phyloP scores from a whole-genome alignment of 2,113 vertebrate species.

The Lophotis ruficrista region DNA sequence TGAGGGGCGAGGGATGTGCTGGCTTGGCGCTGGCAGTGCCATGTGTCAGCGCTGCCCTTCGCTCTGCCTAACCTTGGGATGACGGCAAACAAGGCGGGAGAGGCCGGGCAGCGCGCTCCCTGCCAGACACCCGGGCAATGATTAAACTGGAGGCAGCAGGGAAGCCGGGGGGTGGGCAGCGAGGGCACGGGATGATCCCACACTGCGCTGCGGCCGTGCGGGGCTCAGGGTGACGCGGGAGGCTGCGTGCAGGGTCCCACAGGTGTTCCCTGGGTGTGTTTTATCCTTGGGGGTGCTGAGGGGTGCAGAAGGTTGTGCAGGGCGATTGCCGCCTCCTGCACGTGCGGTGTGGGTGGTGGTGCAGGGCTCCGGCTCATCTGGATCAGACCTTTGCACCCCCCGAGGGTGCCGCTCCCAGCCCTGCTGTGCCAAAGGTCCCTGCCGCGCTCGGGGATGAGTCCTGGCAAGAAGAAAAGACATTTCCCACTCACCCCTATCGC shows the following conservation, averaged over 20 bases:
- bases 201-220: too few relatives aligned
- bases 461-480: neutral
- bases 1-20: accelerated
- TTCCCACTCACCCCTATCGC: neutral
- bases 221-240: neutral
- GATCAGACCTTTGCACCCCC: slow-evolving; percentile 11
- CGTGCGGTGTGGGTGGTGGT: neutral
- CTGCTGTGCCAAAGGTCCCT: neutral
- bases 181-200: too few relatives aligned
- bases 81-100: neutral
- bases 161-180: neutral
- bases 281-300: neutral
- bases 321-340: neutral
- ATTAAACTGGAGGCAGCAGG: neutral
- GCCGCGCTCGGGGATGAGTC: neutral
- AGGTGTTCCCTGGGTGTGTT: neutral
- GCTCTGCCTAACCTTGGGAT: neutral
- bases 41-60: neutral
- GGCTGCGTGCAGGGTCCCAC: accelerated
- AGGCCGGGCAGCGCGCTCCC: neutral
- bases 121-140: neutral
- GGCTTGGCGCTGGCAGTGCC: neutral
- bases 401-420: neutral
- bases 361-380: neutral
- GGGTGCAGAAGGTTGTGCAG: neutral